Conservation (phyloP, 2,113 vertebrate species). For the Tinamus guttatus region DNA sequence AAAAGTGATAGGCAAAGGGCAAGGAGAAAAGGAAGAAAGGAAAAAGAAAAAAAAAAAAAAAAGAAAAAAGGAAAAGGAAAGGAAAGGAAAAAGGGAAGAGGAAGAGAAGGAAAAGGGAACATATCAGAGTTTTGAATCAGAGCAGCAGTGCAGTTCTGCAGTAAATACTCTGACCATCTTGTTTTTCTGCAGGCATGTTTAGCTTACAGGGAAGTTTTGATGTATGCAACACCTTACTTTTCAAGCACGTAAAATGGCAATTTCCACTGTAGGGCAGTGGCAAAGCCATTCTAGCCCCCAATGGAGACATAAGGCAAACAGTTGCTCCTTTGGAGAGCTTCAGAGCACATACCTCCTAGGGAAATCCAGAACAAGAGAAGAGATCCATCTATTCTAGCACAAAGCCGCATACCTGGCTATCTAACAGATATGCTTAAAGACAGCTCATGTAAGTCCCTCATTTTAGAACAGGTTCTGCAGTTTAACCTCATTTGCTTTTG, state of each 20-base stretch:
- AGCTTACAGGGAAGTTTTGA: background rate
- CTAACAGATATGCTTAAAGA: background rate
- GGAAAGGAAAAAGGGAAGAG: background rate
- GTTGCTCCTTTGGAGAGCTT: background rate
- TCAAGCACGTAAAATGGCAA: background rate
- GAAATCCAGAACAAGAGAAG: background rate
- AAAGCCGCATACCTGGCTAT: fast-evolving
- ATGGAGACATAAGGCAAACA: background rate
- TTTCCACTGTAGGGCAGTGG: background rate
- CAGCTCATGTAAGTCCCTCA: background rate
- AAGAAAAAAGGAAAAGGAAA: background rate
- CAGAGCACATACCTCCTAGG: background rate
- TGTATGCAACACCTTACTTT: background rate
- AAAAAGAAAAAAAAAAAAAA: background rate
- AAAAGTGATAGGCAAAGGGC: background rate
- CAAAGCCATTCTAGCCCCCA: background rate
- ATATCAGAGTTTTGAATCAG: background rate
- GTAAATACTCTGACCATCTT: background rate
- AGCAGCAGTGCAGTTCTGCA: background rate
- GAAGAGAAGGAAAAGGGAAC: background rate
- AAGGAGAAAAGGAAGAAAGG: background rate
- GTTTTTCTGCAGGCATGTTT: background rate
- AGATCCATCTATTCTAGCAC: background rate
- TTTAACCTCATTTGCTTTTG: background rate
- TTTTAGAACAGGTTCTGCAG: background rate